Conservation (phyloP, 2,113 vertebrate genomes). For the Xyliphius kryptos region DNA sequence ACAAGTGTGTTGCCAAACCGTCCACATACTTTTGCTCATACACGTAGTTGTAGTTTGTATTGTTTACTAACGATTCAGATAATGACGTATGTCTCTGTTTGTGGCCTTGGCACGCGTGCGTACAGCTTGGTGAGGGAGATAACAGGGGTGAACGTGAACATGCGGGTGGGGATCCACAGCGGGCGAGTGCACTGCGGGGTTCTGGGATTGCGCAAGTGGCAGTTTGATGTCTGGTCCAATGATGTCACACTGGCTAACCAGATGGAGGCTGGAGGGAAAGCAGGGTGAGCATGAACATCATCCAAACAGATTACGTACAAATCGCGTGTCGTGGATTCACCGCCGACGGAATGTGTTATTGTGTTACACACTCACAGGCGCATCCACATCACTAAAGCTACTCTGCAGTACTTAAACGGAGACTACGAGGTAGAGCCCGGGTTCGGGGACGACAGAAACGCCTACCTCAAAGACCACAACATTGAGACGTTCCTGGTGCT, state of each 20-base stretch:
- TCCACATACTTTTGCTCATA: too few species aligned
- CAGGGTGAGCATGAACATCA: slow-evolving; percentile 68
- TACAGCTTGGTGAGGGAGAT: slow-evolving; percentile 88
- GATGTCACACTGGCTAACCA: slow-evolving; percentile 93
- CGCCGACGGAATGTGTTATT: not conserved
- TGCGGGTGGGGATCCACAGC: slow-evolving; percentile 95
- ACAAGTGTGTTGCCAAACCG: too few species aligned
- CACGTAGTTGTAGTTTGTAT: too few species aligned
- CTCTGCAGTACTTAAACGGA: slow-evolving; percentile 88
- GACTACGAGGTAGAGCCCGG: slow-evolving; percentile 95
- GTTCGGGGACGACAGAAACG: slow-evolving; percentile 84
- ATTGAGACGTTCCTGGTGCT: slow-evolving; percentile 93
- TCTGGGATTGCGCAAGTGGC: slow-evolving; percentile 92
- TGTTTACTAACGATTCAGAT: too few species aligned
- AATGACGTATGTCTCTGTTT: not conserved
- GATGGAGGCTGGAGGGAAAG: slow-evolving; percentile 93
- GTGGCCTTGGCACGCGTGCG: slow-evolving; percentile 2
- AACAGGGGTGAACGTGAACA: slow-evolving; percentile 95
- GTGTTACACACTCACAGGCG: slow-evolving; percentile 58
- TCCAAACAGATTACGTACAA: not conserved
- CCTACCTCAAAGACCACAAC: slow-evolving; percentile 92
- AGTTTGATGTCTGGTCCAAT: slow-evolving; percentile 96
- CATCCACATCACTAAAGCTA: slow-evolving; percentile 93
- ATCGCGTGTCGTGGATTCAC: too few species aligned
- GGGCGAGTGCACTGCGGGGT: slow-evolving; percentile 91